Percentiles rank a stretch among this genome's conserved stretches.
These are phyloP conservation scores for Podarcis siculus DNA, from an alignment of 2,797 vertebrate species.

Conservation along the genomic window DNA sequence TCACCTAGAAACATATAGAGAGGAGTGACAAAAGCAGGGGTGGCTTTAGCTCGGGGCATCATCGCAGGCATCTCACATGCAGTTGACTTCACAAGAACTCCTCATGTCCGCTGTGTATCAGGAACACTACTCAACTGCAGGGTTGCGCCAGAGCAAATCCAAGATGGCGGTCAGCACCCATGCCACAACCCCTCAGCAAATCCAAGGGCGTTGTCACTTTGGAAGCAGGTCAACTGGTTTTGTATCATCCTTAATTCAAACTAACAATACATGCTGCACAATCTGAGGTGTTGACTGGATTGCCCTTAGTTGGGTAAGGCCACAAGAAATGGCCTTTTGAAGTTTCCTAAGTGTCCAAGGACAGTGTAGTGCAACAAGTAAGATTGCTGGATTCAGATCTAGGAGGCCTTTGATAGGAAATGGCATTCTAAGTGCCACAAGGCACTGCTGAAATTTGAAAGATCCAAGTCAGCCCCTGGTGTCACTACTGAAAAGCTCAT, in stretches of 20 bases:
- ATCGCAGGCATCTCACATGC: not conserved
- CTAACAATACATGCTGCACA: not conserved
- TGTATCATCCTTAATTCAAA: not conserved
- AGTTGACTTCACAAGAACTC: not conserved
- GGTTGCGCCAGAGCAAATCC: not conserved
- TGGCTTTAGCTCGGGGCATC: not conserved
- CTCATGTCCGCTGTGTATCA: not conserved
- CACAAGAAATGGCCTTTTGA: not conserved
- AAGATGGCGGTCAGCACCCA: not conserved
- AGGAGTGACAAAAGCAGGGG: not conserved
- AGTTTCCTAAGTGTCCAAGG: not conserved
- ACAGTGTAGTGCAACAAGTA: not conserved
- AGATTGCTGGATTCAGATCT: not conserved
- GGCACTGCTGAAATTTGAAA: too few species aligned
- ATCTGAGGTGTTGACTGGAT: not conserved
- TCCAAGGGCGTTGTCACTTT: not conserved
- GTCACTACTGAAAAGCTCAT: not conserved
- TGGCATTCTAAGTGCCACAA: too few species aligned
- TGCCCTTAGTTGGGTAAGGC: not conserved
- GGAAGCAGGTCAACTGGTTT: too few species aligned
- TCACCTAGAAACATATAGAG: constrained; percentile 25
- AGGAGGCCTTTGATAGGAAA: not conserved
- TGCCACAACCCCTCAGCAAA: too few species aligned
- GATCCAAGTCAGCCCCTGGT: too few species aligned
- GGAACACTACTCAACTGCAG: not conserved